These are phyloP conservation scores for Caenorhabditis sp. DNA, from an alignment of 2,888 invertebrate genomes.

Conservation along the genomic window DNA sequence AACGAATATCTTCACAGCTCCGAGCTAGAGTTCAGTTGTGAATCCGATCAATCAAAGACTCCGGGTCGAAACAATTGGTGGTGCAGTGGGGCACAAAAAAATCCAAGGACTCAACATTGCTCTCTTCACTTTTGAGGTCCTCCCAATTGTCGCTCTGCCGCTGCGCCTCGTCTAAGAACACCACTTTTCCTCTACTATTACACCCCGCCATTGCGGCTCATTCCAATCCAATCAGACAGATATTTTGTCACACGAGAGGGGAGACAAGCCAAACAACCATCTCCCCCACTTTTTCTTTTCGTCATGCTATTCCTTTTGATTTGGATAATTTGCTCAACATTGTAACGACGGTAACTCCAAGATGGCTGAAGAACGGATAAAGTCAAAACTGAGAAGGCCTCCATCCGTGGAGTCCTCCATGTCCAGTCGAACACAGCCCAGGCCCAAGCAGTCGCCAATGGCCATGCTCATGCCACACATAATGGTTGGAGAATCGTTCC, in stretches of 20 bases:
- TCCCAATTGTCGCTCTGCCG: conserved; percentile 31
- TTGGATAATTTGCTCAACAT: conserved; percentile 17
- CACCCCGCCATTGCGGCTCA: conserved; percentile 49
- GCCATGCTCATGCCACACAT: conserved; percentile 58
- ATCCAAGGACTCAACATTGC: neutral
- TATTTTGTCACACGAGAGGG: conserved; percentile 55
- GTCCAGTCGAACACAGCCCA: conserved; percentile 26
- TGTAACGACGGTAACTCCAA: neutral
- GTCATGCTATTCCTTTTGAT: conserved; percentile 36
- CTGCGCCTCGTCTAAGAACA: conserved; percentile 46
- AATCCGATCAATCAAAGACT: conserved; percentile 7
- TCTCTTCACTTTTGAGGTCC: conserved; percentile 21
- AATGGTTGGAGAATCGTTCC: conserved; percentile 56
- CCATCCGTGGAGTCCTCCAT: conserved; percentile 48
- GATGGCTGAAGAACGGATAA: conserved; percentile 62
- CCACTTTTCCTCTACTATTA: conserved; percentile 61
- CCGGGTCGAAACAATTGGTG: conserved; percentile 5
- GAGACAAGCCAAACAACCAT: conserved; percentile 39
- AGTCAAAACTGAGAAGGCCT: conserved; percentile 50
- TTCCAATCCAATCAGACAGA: conserved; percentile 63
- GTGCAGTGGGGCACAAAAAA: conserved; percentile 2
- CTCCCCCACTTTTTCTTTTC: conserved; percentile 16
- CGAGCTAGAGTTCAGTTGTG: neutral
- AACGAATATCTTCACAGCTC: neutral
- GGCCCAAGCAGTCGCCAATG: conserved; percentile 31